These are phyloP conservation scores for Hypanus sabinus DNA, from an alignment of 2,113 vertebrate species.

Conservation along the genomic window DNA sequence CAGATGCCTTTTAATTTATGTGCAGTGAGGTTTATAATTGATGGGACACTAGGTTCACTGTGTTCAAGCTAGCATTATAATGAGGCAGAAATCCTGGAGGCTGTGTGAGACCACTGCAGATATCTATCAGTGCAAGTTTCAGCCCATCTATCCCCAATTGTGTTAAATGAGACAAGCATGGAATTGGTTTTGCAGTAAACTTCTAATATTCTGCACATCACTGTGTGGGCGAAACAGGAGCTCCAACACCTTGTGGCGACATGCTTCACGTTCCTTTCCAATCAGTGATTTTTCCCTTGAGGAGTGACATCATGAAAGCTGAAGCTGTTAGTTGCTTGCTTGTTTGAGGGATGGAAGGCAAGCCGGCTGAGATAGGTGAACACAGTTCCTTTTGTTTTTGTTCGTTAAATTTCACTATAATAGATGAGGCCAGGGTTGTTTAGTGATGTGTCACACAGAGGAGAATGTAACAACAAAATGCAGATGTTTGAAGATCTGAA, in stretches of 20 bases:
- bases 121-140: not conserved
- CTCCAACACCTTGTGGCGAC: not conserved
- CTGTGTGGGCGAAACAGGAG: not conserved
- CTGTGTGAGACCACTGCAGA: not conserved
- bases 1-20: not conserved
- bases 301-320: not conserved
- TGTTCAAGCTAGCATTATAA: not conserved
- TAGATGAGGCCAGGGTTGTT: not conserved
- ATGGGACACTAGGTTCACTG: not conserved
- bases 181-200: not conserved
- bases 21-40: not conserved
- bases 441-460: not conserved
- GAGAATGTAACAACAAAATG: not conserved
- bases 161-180: conserved; percentile 7
- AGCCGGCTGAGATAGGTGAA: not conserved
- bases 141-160: not conserved
- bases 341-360: not conserved
- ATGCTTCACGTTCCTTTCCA: not conserved
- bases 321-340: not conserved
- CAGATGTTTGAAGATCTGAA: too few species aligned
- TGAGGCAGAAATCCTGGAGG: not conserved
- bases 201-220: conserved; percentile 3
- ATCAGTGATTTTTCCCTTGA: not conserved
- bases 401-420: not conserved
- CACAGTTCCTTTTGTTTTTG: not conserved